Evolutionary conservation across 2,797 vertebrate species (phyloP).

Genomic region (Enteromius unitaeniatus): DNA sequence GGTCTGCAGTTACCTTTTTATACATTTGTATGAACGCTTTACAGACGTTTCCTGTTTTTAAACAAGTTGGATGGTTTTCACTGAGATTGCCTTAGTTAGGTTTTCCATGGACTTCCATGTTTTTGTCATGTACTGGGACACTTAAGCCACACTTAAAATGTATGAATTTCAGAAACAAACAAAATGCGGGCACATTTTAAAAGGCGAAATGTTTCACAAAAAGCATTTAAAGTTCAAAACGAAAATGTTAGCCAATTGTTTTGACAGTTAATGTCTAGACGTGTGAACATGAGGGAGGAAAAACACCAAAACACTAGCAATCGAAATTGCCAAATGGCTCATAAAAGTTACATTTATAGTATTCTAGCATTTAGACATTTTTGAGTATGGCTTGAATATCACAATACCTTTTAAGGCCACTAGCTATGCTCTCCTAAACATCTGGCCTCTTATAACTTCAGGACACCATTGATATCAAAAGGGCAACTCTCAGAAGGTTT

Average conservation of each 20-base stretch:
- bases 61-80: slow-evolving; percentile 26
- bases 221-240: neutral
- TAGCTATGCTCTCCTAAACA: neutral
- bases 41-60: slow-evolving; percentile 32
- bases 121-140: slow-evolving; percentile 38
- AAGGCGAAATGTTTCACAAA: neutral
- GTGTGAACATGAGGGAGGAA: neutral
- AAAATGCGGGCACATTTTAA: neutral
- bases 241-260: neutral
- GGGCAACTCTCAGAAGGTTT: slow-evolving; percentile 8
- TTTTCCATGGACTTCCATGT: slow-evolving; percentile 10
- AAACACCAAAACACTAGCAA: neutral
- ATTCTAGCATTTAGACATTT: neutral
- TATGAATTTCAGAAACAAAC: neutral
- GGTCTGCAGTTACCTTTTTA: slow-evolving; percentile 54
- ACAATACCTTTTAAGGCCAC: neutral
- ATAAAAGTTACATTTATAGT: neutral
- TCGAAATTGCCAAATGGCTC: neutral
- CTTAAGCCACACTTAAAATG: slow-evolving; percentile 5
- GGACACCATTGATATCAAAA: slow-evolving; percentile 4
- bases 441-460: slow-evolving; percentile 1
- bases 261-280: neutral
- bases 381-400: neutral
- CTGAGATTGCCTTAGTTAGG: slow-evolving; percentile 31
- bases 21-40: slow-evolving; percentile 42